phyloP scores from a whole-genome alignment of 2,797 vertebrate genomes.

The Phrynocephalus guinanensis region DNA sequence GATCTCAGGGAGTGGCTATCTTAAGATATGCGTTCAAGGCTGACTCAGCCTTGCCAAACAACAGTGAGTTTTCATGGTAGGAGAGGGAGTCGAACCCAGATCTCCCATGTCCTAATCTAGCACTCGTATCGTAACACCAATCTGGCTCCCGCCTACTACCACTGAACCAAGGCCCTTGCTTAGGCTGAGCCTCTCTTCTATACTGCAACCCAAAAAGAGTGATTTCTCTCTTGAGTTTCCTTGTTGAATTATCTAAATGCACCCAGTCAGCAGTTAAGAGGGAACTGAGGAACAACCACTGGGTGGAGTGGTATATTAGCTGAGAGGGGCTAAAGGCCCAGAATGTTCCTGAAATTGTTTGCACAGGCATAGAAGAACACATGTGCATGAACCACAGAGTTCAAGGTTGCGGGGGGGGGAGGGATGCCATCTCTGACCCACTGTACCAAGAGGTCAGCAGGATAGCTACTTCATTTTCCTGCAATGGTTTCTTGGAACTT shows the following conservation, averaged over 20 bases:
- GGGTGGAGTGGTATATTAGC: too few relatives aligned
- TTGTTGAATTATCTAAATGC: background rate
- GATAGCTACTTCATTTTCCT: slow-evolving; percentile 12
- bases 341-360: too few relatives aligned
- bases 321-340: too few relatives aligned
- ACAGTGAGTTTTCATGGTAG: too few relatives aligned
- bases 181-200: background rate
- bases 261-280: background rate
- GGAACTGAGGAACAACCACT: background rate
- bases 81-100: too few relatives aligned
- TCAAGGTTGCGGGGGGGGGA: background rate
- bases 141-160: background rate
- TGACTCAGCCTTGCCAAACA: too few relatives aligned
- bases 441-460: slow-evolving; percentile 11
- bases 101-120: too few relatives aligned
- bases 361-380: too few relatives aligned
- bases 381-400: too few relatives aligned
- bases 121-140: too few relatives aligned
- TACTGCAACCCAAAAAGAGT: background rate
- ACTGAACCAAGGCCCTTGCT: background rate
- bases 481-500: slow-evolving; percentile 34
- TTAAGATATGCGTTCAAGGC: too few relatives aligned
- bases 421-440: slow-evolving; percentile 19
- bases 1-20: too few relatives aligned
- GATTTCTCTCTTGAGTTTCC: background rate